Evolutionary conservation across 2,113 vertebrate species (phyloP).

Genomic region (Centrocercus urophasianus): DNA sequence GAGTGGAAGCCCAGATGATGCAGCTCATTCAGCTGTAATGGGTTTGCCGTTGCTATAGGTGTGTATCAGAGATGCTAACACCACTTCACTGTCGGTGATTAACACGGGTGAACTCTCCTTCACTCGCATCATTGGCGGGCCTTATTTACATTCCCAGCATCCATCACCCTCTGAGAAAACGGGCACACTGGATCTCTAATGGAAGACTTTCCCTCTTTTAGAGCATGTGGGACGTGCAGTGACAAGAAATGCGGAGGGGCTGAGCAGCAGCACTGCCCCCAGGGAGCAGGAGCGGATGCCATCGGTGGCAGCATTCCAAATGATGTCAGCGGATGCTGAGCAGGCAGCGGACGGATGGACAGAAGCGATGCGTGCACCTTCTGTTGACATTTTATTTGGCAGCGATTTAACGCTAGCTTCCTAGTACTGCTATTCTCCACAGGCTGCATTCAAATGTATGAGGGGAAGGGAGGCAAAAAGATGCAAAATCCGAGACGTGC

Average conservation of each 20-base stretch:
- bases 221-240: background rate
- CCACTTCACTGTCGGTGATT: background rate
- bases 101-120: slow-evolving; percentile 12
- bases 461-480: slow-evolving; percentile 14
- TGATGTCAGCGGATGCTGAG: slow-evolving; percentile 43
- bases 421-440: slow-evolving; percentile 26
- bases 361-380: slow-evolving; percentile 45
- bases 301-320: slow-evolving; percentile 48
- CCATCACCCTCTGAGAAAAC: background rate
- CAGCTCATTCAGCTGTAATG: background rate
- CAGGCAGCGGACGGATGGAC: slow-evolving; percentile 4
- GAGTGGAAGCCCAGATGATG: slow-evolving; percentile 12
- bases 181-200: background rate
- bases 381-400: slow-evolving; percentile 63
- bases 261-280: background rate
- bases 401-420: slow-evolving; percentile 31
- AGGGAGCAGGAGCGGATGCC: slow-evolving; percentile 10
- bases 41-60: slow-evolving; percentile 20
- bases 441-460: slow-evolving; percentile 25
- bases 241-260: background rate
- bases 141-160: background rate
- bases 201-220: background rate
- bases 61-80: slow-evolving; percentile 18
- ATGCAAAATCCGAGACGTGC: slow-evolving; percentile 24
- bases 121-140: background rate